A percentile compares a stretch with the other conserved stretches of the same genome.
phyloP scores from a whole-genome alignment of 2,113 vertebrate species.

The Caracal caracal region DNA sequence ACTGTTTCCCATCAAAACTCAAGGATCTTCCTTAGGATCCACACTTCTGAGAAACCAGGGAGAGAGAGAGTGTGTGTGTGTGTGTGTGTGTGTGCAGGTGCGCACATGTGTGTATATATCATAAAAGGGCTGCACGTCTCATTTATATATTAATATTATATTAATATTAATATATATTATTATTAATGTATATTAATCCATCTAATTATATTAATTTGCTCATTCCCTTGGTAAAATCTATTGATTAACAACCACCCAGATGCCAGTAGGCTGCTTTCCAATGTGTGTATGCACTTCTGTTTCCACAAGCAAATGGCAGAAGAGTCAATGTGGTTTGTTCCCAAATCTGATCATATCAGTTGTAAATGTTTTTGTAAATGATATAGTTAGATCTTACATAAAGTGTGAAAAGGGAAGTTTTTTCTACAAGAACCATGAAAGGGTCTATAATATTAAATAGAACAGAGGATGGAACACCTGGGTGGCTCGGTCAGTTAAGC shows the following conservation, averaged over 20 bases:
- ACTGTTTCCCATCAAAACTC: background rate
- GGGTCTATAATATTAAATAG: background rate
- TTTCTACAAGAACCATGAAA: background rate
- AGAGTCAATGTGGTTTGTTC: constrained; percentile 21
- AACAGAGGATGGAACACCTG: background rate
- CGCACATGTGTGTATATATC: background rate
- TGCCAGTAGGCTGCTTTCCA: background rate
- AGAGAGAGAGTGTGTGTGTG: background rate
- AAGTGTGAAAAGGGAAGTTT: background rate
- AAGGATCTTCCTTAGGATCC: background rate
- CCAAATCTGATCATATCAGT: background rate
- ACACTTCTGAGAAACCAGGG: background rate
- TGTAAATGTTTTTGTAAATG: constrained; percentile 29
- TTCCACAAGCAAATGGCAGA: constrained; percentile 2
- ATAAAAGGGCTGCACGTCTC: background rate
- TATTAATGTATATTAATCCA: no score
- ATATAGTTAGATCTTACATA: background rate
- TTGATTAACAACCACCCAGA: background rate
- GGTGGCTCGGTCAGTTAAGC: no score
- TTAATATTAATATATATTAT: no score
- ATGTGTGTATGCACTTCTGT: background rate
- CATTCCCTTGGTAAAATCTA: background rate
- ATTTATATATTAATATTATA: background rate
- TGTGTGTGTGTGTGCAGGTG: background rate
- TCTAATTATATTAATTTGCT: background rate